Conservation (phyloP, 1,140 invertebrate species). For the Scaptomyza graminum region DNA sequence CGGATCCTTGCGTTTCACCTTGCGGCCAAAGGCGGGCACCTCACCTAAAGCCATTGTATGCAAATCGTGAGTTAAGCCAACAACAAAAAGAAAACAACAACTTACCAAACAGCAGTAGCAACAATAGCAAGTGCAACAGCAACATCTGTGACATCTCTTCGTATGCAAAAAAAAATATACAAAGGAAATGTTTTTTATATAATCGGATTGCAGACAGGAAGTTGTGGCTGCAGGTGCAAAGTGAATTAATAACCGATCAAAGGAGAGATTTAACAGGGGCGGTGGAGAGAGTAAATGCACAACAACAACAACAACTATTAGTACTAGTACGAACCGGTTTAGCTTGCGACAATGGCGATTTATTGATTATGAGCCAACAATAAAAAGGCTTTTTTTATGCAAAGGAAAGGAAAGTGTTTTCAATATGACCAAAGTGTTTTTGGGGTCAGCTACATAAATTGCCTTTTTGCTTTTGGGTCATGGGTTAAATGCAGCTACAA, state of each 20-base stretch:
- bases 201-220: slow-evolving; percentile 56
- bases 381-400: slow-evolving; percentile 5
- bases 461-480: too few relatives aligned
- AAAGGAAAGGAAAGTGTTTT: background rate
- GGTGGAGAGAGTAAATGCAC: background rate
- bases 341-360: background rate
- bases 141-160: slow-evolving; percentile 51
- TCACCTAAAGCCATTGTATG: slow-evolving; percentile 36
- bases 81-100: background rate
- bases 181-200: slow-evolving; percentile 38
- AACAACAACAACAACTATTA: background rate
- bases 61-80: slow-evolving; percentile 4
- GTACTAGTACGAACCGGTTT: slow-evolving; percentile 24
- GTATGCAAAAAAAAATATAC: slow-evolving; percentile 58
- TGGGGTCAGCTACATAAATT: background rate
- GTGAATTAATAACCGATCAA: slow-evolving; percentile 3
- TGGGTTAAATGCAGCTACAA: too few relatives aligned
- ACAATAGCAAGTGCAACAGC: slow-evolving; percentile 46
- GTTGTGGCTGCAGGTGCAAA: slow-evolving; percentile 25
- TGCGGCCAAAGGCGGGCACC: slow-evolving; percentile 57
- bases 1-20: slow-evolving; percentile 72
- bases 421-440: too few relatives aligned
- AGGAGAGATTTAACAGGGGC: background rate
- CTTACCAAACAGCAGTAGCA: slow-evolving; percentile 67
- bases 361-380: slow-evolving; percentile 10